Conservation (phyloP, 2,888 invertebrate genomes). For the Operophtera brumata region DNA sequence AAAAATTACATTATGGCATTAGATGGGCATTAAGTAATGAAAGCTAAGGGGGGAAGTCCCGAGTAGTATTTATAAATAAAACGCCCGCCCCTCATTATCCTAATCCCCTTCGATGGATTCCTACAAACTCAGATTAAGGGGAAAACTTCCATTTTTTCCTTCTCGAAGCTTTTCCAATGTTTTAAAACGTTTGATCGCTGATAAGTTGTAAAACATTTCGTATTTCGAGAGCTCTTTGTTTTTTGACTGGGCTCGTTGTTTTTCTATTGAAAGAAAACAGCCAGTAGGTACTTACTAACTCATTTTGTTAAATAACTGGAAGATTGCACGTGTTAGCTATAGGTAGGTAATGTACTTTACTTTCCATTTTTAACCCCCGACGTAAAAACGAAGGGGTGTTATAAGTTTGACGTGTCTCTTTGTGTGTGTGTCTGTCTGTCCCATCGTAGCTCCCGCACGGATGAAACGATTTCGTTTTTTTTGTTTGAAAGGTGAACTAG, state of each 20-base stretch:
- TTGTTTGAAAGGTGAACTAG: no score
- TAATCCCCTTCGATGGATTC: slow-evolving; percentile 43
- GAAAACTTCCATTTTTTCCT: slow-evolving; percentile 35
- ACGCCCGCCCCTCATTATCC: slow-evolving; percentile 41
- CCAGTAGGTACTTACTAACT: neutral
- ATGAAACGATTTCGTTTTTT: no score
- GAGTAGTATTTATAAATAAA: slow-evolving; percentile 41
- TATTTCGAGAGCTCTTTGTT: slow-evolving; percentile 30
- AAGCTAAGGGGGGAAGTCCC: slow-evolving; percentile 21
- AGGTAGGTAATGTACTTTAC: no score
- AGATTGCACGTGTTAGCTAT: neutral
- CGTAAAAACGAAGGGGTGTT: no score
- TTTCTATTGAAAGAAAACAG: neutral
- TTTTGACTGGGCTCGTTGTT: slow-evolving; percentile 14
- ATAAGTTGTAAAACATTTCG: slow-evolving; percentile 45
- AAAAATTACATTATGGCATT: slow-evolving; percentile 25
- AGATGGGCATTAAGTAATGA: slow-evolving; percentile 21
- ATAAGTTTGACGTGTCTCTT: no score
- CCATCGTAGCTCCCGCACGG: no score
- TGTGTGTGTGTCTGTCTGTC: no score
- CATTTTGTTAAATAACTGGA: neutral
- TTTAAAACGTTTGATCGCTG: slow-evolving; percentile 41
- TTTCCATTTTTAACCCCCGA: no score
- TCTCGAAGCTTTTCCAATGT: slow-evolving; percentile 42
- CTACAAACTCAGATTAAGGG: slow-evolving; percentile 33